Percentiles rank a stretch among this genome's conserved stretches.
Conservation (phyloP, 2,797 vertebrate species). For the Octomys mimax region DNA sequence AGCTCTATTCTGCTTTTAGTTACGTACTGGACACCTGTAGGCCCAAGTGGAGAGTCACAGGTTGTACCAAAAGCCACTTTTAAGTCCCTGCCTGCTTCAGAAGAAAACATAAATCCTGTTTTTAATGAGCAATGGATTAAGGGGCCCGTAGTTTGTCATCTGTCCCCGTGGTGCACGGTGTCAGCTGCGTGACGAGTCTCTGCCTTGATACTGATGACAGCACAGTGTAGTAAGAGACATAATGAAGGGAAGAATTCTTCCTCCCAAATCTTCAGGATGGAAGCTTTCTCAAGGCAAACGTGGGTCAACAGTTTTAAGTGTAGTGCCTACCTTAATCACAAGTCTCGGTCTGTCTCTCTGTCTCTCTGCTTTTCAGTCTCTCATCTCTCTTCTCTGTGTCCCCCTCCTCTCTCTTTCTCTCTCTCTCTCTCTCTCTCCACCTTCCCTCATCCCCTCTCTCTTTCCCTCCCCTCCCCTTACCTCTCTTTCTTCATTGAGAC, state of each 20-base stretch:
- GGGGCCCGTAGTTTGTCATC: background rate
- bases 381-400: background rate
- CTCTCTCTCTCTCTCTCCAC: too few species aligned
- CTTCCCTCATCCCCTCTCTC: background rate
- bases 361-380: too few species aligned
- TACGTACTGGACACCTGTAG: background rate
- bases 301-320: background rate
- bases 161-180: background rate
- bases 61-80: background rate
- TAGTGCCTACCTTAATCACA: background rate
- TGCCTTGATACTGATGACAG: background rate
- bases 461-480: background rate
- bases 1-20: background rate
- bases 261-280: background rate
- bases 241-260: background rate
- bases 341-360: background rate
- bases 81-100: background rate
- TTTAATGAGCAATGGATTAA: background rate
- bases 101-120: background rate
- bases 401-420: too few species aligned
- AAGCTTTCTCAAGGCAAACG: background rate
- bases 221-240: background rate
- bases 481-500: background rate
- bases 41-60: background rate
- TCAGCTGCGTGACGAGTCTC: background rate